Conservation (phyloP, 2,797 vertebrate species). For the Lycodopsis pacificus region DNA sequence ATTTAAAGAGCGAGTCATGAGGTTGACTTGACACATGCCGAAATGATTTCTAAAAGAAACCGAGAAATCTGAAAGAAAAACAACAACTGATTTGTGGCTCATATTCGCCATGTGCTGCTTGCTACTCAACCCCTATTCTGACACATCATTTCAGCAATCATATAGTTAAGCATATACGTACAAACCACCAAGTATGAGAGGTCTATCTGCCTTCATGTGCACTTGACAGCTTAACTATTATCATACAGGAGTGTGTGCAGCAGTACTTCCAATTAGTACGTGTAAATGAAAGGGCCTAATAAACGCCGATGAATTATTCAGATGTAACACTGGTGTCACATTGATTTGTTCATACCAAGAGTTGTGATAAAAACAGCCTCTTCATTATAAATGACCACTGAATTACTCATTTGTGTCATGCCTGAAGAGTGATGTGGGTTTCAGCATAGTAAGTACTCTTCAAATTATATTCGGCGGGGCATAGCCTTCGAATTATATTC, state of each 20-base stretch:
- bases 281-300: slow-evolving; percentile 76
- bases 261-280: slow-evolving; percentile 75
- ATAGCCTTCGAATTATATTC: slow-evolving; percentile 64
- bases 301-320: slow-evolving; percentile 75
- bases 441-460: slow-evolving; percentile 65
- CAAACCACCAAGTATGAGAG: slow-evolving; percentile 41
- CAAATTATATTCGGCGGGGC: slow-evolving; percentile 57
- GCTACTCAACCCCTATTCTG: slow-evolving; percentile 27
- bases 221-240: slow-evolving; percentile 73
- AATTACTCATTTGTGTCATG: slow-evolving; percentile 73
- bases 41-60: slow-evolving; percentile 8
- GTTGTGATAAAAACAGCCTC: slow-evolving; percentile 72
- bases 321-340: slow-evolving; percentile 68
- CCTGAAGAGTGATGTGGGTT: slow-evolving; percentile 64
- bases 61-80: neutral
- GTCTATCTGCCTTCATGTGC: slow-evolving; percentile 51
- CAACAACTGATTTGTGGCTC: neutral
- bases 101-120: slow-evolving; percentile 1
- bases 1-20: neutral
- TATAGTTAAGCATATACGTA: slow-evolving; percentile 32
- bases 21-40: neutral
- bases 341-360: slow-evolving; percentile 69
- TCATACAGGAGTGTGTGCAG: slow-evolving; percentile 50
- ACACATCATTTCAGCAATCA: slow-evolving; percentile 41
- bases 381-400: slow-evolving; percentile 75